A percentile compares a stretch with the other conserved stretches of the same genome.
Conservation (phyloP, 1,140 invertebrate genomes). For the Pseudomyrmex flavicornis region DNA sequence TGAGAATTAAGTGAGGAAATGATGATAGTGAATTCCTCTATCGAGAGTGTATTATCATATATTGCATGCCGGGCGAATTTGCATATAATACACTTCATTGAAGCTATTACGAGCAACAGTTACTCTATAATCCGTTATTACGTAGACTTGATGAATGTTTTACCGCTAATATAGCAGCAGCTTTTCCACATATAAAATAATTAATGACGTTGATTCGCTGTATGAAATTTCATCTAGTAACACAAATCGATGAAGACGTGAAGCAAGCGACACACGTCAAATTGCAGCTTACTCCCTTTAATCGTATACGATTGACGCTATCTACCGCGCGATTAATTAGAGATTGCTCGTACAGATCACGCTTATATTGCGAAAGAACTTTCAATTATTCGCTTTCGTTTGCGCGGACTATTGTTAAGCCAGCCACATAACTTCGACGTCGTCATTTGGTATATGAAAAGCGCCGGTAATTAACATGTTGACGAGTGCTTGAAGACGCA, state of each 20-base stretch:
- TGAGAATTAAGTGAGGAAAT: too few relatives aligned
- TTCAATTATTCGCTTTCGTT: conserved; percentile 12
- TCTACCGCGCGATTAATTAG: conserved; percentile 35
- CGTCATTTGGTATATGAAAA: background rate
- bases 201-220: conserved; percentile 27
- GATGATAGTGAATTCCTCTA: too few relatives aligned
- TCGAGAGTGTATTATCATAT: too few relatives aligned
- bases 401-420: conserved; percentile 12
- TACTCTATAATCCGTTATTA: conserved; percentile 23
- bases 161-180: background rate
- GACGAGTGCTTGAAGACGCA: background rate
- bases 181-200: conserved; percentile 9
- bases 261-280: background rate
- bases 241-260: conserved; percentile 30
- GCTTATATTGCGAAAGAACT: background rate
- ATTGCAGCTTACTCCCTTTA: conserved; percentile 35
- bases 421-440: background rate
- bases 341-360: background rate
- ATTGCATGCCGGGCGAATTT: background rate
- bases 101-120: background rate
- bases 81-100: background rate
- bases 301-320: conserved; percentile 28
- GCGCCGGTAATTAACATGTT: conserved; percentile 20
- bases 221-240: conserved; percentile 18
- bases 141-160: background rate